Evolutionary conservation across 2,797 vertebrate genomes (phyloP), one percentile per base, ranked within the genome.

Genomic region (Euphonia xanthogaster): DNA sequence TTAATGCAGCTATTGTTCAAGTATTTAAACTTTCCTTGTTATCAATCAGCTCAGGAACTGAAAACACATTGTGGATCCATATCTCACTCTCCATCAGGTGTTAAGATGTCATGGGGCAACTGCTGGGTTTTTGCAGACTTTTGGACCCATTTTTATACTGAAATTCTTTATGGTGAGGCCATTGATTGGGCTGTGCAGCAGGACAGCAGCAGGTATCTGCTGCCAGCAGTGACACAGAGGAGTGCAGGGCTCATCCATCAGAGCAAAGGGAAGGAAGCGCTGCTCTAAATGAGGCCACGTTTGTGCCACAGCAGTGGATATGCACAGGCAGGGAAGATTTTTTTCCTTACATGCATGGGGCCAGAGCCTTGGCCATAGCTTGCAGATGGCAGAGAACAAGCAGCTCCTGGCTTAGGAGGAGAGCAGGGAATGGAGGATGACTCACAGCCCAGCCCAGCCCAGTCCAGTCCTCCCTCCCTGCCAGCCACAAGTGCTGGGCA

Each of bases 311-410:
- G 37, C 7, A 3, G 37, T 8, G 7, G 54, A 25, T 72, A 16
- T 9, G 25, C 1, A 14, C 25, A 13, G 54, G 0, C 2, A 65
- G 13, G 39, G 33, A 93, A 68, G 57, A 27, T 4, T 24, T 54
- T 91, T 91, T 58, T 12, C 33, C 31, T 31, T 6, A 0, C 27
- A 37, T 37, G 18, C 1, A 0, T 35, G 42, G 55, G 65, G 25
- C 33, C 4, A 5, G 31, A 25, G 48, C 45, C 40, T 63, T 50
- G 66, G 12, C 54, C 3, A 1, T 63, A 62, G 28, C 22, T 83
- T 77, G 53, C 22, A 53, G n/a, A 25, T 2, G 3, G 22, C 28
- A 39, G 57, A 40, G 31, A 84, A 19, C 1, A 0, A 0, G 0
- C 48, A 88, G 47, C 58, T 82, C 35, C 45, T 3, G 1, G 31